phyloP scores from a whole-genome alignment of 2,113 vertebrate genomes.

The Aviceda subcristata region DNA sequence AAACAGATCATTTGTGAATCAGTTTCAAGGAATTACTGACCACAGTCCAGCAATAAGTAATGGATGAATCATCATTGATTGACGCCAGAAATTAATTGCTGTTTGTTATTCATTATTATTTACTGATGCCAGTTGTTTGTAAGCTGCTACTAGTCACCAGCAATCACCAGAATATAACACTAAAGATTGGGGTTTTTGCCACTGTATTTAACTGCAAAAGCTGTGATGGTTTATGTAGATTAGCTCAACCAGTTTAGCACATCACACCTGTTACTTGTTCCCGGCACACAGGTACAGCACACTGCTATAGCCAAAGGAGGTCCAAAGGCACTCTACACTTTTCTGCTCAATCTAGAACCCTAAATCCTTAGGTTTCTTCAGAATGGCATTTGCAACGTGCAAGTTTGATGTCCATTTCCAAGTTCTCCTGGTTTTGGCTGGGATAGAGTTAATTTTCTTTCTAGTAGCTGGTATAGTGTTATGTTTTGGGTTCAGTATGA shows the following conservation, averaged over 20 bases:
- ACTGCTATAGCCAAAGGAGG: not conserved
- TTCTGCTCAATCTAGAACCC: not conserved
- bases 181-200: not conserved
- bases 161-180: not conserved
- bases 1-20: not conserved
- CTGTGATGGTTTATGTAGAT: not conserved
- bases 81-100: not conserved
- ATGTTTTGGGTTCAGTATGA: too few species aligned
- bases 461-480: too few species aligned
- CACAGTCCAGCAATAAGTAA: not conserved
- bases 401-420: not conserved
- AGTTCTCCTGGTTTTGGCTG: too few species aligned
- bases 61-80: not conserved
- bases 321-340: not conserved
- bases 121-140: not conserved
- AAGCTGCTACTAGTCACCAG: not conserved
- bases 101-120: not conserved
- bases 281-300: accelerated
- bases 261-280: not conserved
- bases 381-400: not conserved
- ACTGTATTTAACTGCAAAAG: not conserved
- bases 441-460: too few species aligned
- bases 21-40: not conserved
- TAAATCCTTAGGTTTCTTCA: not conserved
- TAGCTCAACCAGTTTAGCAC: not conserved